Conservation (phyloP, 2,888 invertebrate species). For the Calliphora vomitoria region DNA sequence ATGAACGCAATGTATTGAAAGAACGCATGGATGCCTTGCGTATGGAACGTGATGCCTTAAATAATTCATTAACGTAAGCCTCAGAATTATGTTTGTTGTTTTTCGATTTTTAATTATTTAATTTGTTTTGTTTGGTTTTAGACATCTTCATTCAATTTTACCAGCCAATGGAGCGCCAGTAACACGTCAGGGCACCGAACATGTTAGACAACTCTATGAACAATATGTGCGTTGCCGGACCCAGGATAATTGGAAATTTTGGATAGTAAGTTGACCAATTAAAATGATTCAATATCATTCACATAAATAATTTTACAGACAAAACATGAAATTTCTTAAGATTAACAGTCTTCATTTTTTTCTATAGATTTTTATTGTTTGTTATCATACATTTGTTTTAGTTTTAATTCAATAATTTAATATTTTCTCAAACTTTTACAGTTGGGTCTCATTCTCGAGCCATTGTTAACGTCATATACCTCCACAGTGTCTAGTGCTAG, state of each 20-base stretch:
- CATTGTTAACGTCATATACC: constrained; percentile 95
- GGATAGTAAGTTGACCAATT: constrained; percentile 90
- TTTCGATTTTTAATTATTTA: not conserved
- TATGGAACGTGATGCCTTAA: constrained; percentile 95
- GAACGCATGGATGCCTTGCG: constrained; percentile 95
- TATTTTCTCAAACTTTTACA: constrained; percentile 82
- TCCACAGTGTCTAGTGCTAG: constrained; percentile 96
- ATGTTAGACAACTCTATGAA: constrained; percentile 97
- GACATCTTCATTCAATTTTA: constrained; percentile 96
- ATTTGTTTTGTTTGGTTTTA: constrained; percentile 83
- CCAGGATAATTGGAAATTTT: constrained; percentile 98
- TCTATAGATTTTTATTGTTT: too few species aligned
- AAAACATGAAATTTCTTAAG: too few species aligned
- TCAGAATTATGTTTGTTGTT: not conserved
- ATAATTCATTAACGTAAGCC: constrained; percentile 93
- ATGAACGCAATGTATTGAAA: constrained; percentile 93
- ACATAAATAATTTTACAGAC: too few species aligned
- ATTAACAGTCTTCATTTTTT: too few species aligned
- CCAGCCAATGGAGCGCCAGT: constrained; percentile 98
- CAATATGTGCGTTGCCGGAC: constrained; percentile 95
- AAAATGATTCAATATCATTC: too few species aligned
- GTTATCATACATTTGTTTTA: too few species aligned
- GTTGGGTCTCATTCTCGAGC: constrained; percentile 96
- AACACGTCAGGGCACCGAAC: constrained; percentile 94
- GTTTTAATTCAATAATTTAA: not conserved